Conservation (phyloP, 2,113 vertebrate genomes). For the Lampris megalopsis region DNA sequence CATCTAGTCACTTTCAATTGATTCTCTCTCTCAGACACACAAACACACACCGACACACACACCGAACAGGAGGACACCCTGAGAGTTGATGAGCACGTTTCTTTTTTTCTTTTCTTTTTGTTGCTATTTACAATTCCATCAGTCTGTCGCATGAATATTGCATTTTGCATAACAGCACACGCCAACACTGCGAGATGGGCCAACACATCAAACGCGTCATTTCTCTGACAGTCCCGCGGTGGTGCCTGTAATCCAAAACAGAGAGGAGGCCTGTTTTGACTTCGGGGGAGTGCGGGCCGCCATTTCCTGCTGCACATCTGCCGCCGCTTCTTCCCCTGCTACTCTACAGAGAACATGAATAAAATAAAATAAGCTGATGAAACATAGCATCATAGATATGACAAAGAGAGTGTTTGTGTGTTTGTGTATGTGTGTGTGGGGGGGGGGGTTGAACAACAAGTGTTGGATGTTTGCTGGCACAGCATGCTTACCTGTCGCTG, state of each 20-base stretch:
- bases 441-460: background rate
- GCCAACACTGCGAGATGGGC: constrained; percentile 1
- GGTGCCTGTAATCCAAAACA: background rate
- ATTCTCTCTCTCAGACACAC: background rate
- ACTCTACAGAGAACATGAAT: constrained; percentile 11
- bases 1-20: background rate
- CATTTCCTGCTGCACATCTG: background rate
- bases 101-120: no score
- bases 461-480: background rate
- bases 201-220: constrained; percentile 6
- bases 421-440: background rate
- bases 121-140: constrained; percentile 1
- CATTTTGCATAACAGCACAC: constrained; percentile 8
- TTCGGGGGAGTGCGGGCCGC: background rate
- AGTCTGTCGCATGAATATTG: constrained; percentile 6
- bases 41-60: no score
- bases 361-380: constrained; percentile 5
- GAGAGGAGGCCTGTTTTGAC: background rate
- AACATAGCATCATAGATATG: constrained; percentile 17
- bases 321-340: background rate
- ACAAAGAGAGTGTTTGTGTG: background rate
- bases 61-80: background rate
- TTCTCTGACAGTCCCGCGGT: constrained; percentile 5
- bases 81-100: background rate
- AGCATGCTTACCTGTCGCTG: background rate